Conservation (phyloP, 2,888 invertebrate species). For the Oligia latruncula region DNA sequence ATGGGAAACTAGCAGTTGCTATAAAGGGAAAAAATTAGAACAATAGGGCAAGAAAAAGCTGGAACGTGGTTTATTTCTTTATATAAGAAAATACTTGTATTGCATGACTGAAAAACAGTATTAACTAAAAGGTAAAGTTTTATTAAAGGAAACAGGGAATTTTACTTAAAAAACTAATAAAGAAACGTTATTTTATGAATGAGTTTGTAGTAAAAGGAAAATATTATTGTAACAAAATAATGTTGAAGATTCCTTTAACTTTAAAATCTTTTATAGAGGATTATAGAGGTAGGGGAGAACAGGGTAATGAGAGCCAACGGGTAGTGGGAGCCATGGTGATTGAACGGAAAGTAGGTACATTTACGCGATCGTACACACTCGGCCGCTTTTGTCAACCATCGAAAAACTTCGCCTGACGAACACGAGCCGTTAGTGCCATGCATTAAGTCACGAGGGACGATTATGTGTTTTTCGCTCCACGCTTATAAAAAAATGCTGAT, state of each 20-base stretch:
- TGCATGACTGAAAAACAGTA: not conserved
- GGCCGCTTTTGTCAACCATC: too few relatives aligned
- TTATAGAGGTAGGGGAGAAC: too few relatives aligned
- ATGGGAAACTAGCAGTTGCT: not conserved
- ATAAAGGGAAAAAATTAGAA: slow-evolving; percentile 36
- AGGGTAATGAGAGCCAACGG: too few relatives aligned
- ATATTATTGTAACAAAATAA: slow-evolving; percentile 3
- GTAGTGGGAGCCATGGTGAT: too few relatives aligned
- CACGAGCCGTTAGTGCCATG: too few relatives aligned
- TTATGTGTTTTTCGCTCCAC: too few relatives aligned
- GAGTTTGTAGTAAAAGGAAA: not conserved
- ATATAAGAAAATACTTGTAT: slow-evolving; percentile 14
- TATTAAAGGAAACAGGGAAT: slow-evolving; percentile 16
- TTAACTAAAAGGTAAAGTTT: slow-evolving; percentile 8
- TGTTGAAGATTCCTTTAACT: not conserved
- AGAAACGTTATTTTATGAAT: slow-evolving; percentile 1
- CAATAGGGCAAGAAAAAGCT: slow-evolving; percentile 31
- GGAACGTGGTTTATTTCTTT: slow-evolving; percentile 27
- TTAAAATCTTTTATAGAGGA: not conserved
- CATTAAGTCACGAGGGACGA: too few relatives aligned
- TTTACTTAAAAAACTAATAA: slow-evolving; percentile 11
- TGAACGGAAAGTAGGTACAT: too few relatives aligned
- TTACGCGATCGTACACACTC: too few relatives aligned
- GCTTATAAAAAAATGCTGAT: too few relatives aligned
- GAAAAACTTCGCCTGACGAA: too few relatives aligned